Evolutionary conservation across 1,140 invertebrate species (phyloP), one percentile per base, ranked within the genome.

Genomic region (Brachystomella parvula): DNA sequence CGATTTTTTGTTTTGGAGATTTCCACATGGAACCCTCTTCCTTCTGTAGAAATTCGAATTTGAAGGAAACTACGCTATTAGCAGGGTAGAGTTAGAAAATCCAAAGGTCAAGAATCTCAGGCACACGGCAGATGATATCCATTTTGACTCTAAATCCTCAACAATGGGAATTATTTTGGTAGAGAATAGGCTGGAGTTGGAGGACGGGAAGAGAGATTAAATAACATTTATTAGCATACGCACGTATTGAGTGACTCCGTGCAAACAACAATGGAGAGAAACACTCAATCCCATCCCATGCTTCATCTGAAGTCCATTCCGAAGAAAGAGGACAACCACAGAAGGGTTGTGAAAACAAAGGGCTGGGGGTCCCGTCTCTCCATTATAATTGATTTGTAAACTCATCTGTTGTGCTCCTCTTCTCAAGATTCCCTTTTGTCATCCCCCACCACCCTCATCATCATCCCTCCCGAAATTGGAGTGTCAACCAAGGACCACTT

Each of bases 171-270:
- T n/a, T n/a, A n/a, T n/a, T n/a, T n/a, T n/a, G n/a, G n/a, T n/a
- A n/a, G n/a, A n/a, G n/a, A n/a, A n/a, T n/a, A n/a, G n/a, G n/a
- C n/a, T n/a, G n/a, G n/a, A n/a, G n/a, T n/a, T n/a, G n/a, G 49
- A 53, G 24, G 49, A 12, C 9, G 39, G 39, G 39, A 44, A 44
- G 24, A 53, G 6, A 24, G 49, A 53, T 53, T 53, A 53, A 53
- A 53, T 53, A 24, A 53, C 49, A 53, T n/a, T n/a, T n/a, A n/a
- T 53, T 53, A 53, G 49, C 49, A 53, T 53, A 19, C 15, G 49
- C 6, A 53, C 19, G 19, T 39, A 19, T 53, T 53, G 49, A 53
- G 24, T 53, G 49, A 53, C 49, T 53, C 49, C 49, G 49, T 53
- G 49, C 9, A 53, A 53, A 53, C 49, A 53, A 53, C 49, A 53